Conservation (phyloP, 1,140 invertebrate genomes). For the Proctacanthus coquilletti region DNA sequence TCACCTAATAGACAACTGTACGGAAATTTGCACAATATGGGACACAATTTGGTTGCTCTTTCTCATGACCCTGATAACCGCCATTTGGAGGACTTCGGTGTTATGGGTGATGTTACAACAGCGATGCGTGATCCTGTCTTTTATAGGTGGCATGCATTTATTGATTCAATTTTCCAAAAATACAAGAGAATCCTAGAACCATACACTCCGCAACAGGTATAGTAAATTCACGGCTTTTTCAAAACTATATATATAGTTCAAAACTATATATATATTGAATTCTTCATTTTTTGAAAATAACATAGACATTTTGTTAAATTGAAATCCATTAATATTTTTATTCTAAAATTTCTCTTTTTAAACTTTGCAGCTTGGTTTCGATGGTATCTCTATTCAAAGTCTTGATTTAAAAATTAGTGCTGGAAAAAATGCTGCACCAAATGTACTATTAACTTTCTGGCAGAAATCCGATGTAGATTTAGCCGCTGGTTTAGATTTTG, state of each 20-base stretch:
- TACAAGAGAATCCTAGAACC: conserved; percentile 44
- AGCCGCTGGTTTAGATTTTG: conserved; percentile 41
- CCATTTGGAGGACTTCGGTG: conserved; percentile 41
- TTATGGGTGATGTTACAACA: conserved; percentile 50
- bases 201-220: conserved; percentile 34
- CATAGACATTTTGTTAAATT: not conserved
- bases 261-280: not conserved
- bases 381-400: conserved; percentile 28
- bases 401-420: conserved; percentile 27
- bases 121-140: conserved; percentile 55
- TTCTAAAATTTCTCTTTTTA: too few species aligned
- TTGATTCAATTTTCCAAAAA: conserved; percentile 47
- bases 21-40: conserved; percentile 47
- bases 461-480: conserved; percentile 43
- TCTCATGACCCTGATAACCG: conserved; percentile 45
- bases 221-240: too few species aligned
- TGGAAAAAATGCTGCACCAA: conserved; percentile 18
- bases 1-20: conserved; percentile 42
- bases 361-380: conserved; percentile 21
- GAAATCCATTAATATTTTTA: too few species aligned
- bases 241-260: conserved; percentile 39
- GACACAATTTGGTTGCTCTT: conserved; percentile 42
- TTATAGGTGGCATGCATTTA: conserved; percentile 50
- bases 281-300: not conserved
- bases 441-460: conserved; percentile 40